Conservation (phyloP, 1,140 invertebrate genomes). For the Temnothorax longispinosus region DNA sequence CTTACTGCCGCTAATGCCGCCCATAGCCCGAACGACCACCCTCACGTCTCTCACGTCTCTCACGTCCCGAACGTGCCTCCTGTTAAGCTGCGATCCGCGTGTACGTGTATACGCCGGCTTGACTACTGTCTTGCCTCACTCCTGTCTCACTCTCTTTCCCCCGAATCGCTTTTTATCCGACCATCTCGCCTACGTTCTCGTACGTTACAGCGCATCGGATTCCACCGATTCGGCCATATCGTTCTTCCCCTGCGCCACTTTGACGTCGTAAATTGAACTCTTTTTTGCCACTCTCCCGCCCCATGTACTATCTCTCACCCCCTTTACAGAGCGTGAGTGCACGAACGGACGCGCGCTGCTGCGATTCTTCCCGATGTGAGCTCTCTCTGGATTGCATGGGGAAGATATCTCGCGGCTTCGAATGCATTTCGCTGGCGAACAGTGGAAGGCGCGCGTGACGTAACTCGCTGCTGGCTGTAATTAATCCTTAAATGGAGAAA, state of each 20-base stretch:
- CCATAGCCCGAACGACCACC: conserved; percentile 33
- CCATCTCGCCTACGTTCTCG: conserved; percentile 17
- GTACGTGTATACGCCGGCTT: conserved; percentile 19
- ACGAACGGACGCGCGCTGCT: conserved; percentile 14
- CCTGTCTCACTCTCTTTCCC: too few relatives aligned
- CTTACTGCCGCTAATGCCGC: conserved; percentile 47
- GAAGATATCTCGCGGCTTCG: conserved; percentile 44
- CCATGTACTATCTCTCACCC: conserved; percentile 28
- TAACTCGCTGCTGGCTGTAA: conserved; percentile 28
- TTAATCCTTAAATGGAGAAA: conserved; percentile 60
- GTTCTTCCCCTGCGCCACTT: conserved; percentile 45
- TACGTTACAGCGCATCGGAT: conserved; percentile 51
- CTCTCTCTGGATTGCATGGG: conserved; percentile 54
- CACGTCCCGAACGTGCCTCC: conserved; percentile 16
- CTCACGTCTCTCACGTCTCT: conserved; percentile 39
- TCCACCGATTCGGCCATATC: conserved; percentile 63
- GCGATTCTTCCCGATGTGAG: conserved; percentile 45
- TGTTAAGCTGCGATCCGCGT: conserved; percentile 25
- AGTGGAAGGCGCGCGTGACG: background rate
- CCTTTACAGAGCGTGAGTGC: background rate
- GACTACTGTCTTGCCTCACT: conserved; percentile 16
- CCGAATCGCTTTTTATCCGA: conserved; percentile 55
- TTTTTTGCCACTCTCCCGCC: conserved; percentile 48
- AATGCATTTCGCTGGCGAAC: conserved; percentile 18
- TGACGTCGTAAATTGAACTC: conserved; percentile 69